phyloP scores from a whole-genome alignment of 1,140 invertebrate species.

The Pseudomyrmex pallidus region DNA sequence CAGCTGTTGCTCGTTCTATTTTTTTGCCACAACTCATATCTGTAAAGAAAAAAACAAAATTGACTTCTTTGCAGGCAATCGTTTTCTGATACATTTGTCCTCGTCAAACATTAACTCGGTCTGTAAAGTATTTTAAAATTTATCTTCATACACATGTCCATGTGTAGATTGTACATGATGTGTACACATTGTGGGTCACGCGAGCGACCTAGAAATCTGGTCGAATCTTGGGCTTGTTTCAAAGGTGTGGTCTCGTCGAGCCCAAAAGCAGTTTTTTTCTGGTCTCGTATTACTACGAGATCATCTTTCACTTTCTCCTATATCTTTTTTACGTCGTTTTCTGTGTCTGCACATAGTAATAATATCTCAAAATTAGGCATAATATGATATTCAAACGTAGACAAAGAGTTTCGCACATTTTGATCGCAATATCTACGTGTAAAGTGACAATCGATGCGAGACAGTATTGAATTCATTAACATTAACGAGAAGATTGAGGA shows the following conservation, averaged over 20 bases:
- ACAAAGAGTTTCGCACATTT: no score
- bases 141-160: not conserved
- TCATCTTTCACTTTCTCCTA: constrained; percentile 39
- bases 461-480: not conserved
- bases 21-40: no score
- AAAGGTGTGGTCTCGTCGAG: constrained; percentile 31
- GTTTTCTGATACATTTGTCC: no score
- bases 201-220: constrained; percentile 43
- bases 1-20: not conserved
- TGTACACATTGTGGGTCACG: not conserved
- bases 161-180: not conserved
- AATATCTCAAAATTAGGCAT: no score
- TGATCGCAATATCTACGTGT: no score
- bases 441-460: no score
- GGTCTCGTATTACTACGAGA: not conserved
- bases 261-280: constrained; percentile 22
- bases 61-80: no score
- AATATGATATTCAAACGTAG: no score
- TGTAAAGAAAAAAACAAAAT: no score
- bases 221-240: constrained; percentile 33
- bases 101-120: no score
- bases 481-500: not conserved
- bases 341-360: not conserved
- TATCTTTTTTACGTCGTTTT: not conserved
- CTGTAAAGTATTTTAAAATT: not conserved